Conservation (phyloP, 1,140 invertebrate species). For the Tetramorium alpestre region DNA sequence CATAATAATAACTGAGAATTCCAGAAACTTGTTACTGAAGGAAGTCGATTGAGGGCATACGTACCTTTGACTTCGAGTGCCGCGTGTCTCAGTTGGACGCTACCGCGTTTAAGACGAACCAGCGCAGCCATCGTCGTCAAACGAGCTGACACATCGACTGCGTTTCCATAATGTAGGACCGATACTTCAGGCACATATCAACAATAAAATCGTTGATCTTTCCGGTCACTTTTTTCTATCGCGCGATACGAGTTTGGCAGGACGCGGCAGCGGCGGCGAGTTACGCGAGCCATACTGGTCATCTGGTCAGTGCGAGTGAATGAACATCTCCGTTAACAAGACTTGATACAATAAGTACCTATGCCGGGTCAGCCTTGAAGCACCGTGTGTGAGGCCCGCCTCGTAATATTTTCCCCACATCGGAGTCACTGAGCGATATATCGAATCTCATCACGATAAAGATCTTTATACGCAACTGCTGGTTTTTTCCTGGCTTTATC, state of each 20-base stretch:
- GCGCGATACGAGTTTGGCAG: conserved; percentile 34
- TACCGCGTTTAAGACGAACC: conserved; percentile 86
- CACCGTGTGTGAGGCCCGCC: conserved; percentile 62
- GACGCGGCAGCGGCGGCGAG: conserved; percentile 68
- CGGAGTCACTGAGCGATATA: conserved; percentile 40
- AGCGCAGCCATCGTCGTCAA: conserved; percentile 81
- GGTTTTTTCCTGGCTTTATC: conserved; percentile 8
- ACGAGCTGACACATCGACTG: conserved; percentile 44
- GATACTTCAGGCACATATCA: conserved; percentile 73
- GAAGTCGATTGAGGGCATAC: conserved; percentile 21
- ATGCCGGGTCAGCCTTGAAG: conserved; percentile 82
- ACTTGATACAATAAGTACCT: conserved; percentile 86
- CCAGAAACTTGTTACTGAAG: background rate
- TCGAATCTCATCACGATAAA: conserved; percentile 14
- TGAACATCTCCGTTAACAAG: conserved; percentile 85
- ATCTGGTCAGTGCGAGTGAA: conserved; percentile 79
- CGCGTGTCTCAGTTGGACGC: conserved; percentile 86
- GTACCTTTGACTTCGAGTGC: conserved; percentile 87
- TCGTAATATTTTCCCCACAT: conserved; percentile 59
- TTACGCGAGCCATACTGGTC: conserved; percentile 71
- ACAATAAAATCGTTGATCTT: background rate
- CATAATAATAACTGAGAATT: background rate
- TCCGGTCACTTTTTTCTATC: conserved; percentile 13
- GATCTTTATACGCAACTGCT: background rate
- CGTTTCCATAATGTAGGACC: conserved; percentile 50